phyloP scores from a whole-genome alignment of 2,113 vertebrate genomes.

The Condylura cristata region DNA sequence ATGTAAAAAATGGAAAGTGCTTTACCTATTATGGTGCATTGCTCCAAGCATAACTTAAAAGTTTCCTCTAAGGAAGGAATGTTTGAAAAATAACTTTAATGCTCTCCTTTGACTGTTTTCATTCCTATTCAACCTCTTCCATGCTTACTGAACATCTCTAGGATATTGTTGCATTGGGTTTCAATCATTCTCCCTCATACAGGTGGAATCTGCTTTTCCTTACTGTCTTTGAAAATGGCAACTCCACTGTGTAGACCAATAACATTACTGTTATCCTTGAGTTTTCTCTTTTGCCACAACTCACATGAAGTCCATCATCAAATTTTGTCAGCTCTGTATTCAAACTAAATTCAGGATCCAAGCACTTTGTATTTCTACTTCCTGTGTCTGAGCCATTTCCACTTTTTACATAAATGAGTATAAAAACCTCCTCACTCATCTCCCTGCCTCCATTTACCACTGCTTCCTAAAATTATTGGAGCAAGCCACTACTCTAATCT shows the following conservation, averaged over 20 bases:
- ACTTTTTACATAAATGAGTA: background rate
- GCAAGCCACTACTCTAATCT: background rate
- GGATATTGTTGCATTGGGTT: background rate
- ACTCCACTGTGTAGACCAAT: background rate
- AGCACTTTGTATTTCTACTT: background rate
- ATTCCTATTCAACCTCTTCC: background rate
- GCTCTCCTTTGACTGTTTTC: background rate
- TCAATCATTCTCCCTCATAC: too few relatives aligned
- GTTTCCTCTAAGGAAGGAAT: background rate
- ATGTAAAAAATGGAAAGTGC: background rate
- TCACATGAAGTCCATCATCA: background rate
- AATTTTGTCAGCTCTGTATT: background rate
- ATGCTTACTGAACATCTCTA: background rate
- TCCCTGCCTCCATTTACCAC: background rate
- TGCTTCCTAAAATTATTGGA: background rate
- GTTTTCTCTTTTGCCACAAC: background rate
- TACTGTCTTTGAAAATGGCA: too few relatives aligned
- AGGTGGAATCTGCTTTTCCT: background rate
- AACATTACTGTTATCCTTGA: background rate
- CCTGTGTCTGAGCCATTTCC: background rate
- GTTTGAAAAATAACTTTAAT: background rate
- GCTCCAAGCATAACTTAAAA: background rate
- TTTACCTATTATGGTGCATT: background rate
- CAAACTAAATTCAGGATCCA: background rate
- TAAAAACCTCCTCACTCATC: background rate